Evolutionary conservation across 2,888 invertebrate genomes (phyloP), one percentile per base, ranked within the genome.

Genomic region (Stenchaetothrips biformis): DNA sequence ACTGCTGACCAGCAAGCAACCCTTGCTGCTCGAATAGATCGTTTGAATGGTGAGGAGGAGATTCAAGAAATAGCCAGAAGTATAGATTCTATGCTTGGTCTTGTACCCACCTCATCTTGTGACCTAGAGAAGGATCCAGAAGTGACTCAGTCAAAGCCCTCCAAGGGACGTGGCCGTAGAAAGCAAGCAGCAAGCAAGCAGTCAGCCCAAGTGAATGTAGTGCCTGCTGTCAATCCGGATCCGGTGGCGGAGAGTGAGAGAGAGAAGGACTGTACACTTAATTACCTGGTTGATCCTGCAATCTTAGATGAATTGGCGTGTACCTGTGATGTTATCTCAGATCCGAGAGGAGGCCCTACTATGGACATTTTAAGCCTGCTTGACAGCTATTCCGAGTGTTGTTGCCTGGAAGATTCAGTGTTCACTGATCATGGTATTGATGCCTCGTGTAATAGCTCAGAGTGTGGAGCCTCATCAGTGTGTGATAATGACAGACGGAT

Each of bases 401-500:
- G 81, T 27, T 82, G 82, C 59, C 82, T 74, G 25, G 67, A 74
- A 4, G 82, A 83, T 48, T 79, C 81, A 67, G 79, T 80, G 2
- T 59, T 80, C 48, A 78, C 81, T 49, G 78, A 79, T 16, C 79
- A 49, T 13, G 59, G 81, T 27, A 81, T 79, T 11, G 82, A 82
- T 59, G 49, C 79, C 4, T 84, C 84, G 7, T 85, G 84, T 79
- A 83, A 83, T 79, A 84, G 84, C 81, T 84, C 84, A 0, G 85
- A 85, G 78, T 84, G 84, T 82, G 83, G 83, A 47, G 82, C 83
- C 4, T 83, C 83, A 7, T 83, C 83, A 11, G 83, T 83, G 2
- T 82, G 83, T 80, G 82, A 81, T 78, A 79, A 59, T 16, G 78
- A 78, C 37, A 80, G 48, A 81, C 67, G 67, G 25, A 8, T 74